Conservation (phyloP, 2,797 vertebrate genomes). For the Pantherophis alleghaniensis region DNA sequence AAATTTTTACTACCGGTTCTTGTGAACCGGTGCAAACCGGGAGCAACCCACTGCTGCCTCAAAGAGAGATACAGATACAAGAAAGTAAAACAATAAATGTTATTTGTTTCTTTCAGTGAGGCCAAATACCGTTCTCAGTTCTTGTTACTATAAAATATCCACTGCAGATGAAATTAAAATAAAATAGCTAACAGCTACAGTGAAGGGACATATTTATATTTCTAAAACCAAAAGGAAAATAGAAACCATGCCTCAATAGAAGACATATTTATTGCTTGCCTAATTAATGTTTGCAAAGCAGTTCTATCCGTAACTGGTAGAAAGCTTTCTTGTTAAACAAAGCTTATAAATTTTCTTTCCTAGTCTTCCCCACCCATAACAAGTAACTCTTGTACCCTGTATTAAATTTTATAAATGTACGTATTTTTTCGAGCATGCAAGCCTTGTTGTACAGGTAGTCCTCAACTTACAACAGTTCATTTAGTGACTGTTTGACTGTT, state of each 20-base stretch:
- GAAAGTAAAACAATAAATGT: background rate
- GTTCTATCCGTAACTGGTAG: background rate
- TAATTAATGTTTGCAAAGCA: background rate
- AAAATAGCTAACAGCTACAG: background rate
- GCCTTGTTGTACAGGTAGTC: background rate
- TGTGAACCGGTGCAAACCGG: no score
- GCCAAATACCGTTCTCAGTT: background rate
- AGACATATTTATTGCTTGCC: background rate
- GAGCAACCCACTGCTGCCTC: background rate
- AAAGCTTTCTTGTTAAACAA: background rate
- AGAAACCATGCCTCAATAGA: background rate
- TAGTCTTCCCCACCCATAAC: background rate
- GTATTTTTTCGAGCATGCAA: background rate
- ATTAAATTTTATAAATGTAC: background rate
- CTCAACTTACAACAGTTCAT: background rate
- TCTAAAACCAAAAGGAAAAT: background rate
- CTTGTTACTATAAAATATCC: background rate
- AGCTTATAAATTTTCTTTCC: background rate
- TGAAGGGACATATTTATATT: background rate
- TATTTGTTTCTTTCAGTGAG: background rate
- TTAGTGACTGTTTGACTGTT: background rate
- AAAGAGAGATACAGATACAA: background rate
- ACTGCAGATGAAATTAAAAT: background rate
- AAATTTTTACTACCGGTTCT: no score
- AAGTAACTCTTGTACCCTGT: background rate